Evolutionary conservation across 2,113 vertebrate species (phyloP).

Genomic region (Mionectes macconnelli): DNA sequence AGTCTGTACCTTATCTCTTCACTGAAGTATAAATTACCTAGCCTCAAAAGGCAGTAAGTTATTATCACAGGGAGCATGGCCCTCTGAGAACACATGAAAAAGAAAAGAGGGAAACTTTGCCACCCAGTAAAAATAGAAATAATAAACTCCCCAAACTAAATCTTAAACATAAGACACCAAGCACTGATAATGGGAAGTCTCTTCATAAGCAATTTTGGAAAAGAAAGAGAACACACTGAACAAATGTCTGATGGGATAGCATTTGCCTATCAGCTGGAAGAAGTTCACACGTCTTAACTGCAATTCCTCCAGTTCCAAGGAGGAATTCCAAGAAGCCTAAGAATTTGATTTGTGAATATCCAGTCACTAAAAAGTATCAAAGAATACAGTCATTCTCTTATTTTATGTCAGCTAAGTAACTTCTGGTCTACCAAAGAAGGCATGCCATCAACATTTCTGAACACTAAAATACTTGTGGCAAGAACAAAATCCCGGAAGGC

Average conservation of each 20-base stretch:
- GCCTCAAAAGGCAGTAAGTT: background rate
- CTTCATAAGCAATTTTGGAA: background rate
- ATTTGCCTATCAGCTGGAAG: background rate
- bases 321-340: background rate
- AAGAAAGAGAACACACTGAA: background rate
- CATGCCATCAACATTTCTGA: background rate
- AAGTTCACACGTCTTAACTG: background rate
- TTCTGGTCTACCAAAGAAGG: background rate
- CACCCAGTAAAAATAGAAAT: background rate
- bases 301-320: background rate
- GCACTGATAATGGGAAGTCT: background rate
- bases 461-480: background rate
- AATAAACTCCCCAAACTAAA: background rate
- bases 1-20: background rate
- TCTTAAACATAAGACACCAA: background rate
- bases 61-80: background rate
- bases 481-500: background rate
- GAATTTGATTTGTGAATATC: background rate
- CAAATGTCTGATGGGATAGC: background rate
- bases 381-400: background rate
- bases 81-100: background rate
- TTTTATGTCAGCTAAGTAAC: background rate
- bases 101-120: background rate
- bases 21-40: background rate
- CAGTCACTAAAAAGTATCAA: background rate